Percentiles rank a stretch among this genome's conserved stretches.
Evolutionary conservation across 2,888 invertebrate genomes (phyloP).

Genomic region (Syrphus vitripennis): DNA sequence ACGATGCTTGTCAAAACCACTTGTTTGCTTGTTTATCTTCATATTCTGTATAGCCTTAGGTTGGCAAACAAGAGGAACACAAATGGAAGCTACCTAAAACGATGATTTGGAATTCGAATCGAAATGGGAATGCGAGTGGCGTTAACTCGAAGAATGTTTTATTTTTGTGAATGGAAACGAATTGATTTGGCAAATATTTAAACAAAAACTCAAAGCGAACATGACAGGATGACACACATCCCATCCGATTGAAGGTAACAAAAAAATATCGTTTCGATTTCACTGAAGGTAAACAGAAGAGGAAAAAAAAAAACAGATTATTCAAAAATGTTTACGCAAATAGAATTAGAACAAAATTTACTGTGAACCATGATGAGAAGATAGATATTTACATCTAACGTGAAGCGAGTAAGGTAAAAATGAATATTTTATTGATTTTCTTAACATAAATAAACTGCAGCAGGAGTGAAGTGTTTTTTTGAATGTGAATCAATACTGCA

Average conservation of each 20-base stretch:
- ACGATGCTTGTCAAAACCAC: neutral
- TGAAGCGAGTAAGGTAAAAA: slow-evolving; percentile 1
- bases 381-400: neutral
- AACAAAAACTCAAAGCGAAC: slow-evolving; percentile 15
- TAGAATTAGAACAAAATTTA: slow-evolving; percentile 24
- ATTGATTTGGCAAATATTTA: slow-evolving; percentile 56
- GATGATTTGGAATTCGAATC: neutral
- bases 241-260: neutral
- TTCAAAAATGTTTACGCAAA: slow-evolving; percentile 6
- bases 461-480: neutral
- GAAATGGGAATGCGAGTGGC: neutral
- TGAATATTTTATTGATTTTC: neutral
- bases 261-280: slow-evolving; percentile 30
- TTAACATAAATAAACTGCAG: neutral
- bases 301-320: neutral
- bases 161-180: neutral
- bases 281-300: slow-evolving; percentile 10
- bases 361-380: neutral
- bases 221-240: neutral
- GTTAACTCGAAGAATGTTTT: neutral
- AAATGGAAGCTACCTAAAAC: slow-evolving; percentile 34
- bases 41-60: neutral
- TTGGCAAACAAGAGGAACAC: slow-evolving; percentile 16
- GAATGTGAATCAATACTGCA: neutral
- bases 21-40: slow-evolving; percentile 9